Evolutionary conservation across 2,797 vertebrate genomes (phyloP).

Genomic region (Halcyon smyrnensis): DNA sequence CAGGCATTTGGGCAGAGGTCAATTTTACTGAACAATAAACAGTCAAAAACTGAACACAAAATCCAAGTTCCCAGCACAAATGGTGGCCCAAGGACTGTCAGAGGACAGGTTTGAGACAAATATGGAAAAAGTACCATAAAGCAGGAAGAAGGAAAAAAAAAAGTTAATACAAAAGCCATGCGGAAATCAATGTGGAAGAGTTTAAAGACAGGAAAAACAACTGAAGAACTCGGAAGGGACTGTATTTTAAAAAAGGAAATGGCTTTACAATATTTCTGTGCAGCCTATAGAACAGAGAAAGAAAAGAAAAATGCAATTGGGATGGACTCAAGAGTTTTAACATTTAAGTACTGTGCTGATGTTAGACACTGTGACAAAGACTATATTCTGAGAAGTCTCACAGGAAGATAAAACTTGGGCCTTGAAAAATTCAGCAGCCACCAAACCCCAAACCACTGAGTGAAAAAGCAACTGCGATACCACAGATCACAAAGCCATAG

Average conservation of each 20-base stretch:
- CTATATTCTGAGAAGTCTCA: not conserved
- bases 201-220: not conserved
- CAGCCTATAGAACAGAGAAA: not conserved
- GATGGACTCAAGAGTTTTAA: not conserved
- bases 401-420: not conserved
- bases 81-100: not conserved
- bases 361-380: not conserved
- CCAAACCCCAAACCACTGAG: not conserved
- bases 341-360: not conserved
- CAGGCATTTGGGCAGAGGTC: not conserved
- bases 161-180: not conserved
- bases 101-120: not conserved
- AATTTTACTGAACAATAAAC: not conserved
- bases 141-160: not conserved
- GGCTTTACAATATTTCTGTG: not conserved
- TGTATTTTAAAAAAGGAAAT: not conserved
- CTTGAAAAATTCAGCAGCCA: not conserved
- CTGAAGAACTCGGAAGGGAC: not conserved
- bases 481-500: slow-evolving; percentile 33
- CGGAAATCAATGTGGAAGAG: not conserved
- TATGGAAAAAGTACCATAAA: not conserved
- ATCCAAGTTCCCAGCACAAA: not conserved
- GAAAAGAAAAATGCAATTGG: not conserved
- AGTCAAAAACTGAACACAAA: not conserved
- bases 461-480: slow-evolving; percentile 16